Percentiles rank a stretch among this genome's conserved stretches.
Evolutionary conservation across 2,888 invertebrate genomes (phyloP).

Genomic region (Germaria angustata): DNA sequence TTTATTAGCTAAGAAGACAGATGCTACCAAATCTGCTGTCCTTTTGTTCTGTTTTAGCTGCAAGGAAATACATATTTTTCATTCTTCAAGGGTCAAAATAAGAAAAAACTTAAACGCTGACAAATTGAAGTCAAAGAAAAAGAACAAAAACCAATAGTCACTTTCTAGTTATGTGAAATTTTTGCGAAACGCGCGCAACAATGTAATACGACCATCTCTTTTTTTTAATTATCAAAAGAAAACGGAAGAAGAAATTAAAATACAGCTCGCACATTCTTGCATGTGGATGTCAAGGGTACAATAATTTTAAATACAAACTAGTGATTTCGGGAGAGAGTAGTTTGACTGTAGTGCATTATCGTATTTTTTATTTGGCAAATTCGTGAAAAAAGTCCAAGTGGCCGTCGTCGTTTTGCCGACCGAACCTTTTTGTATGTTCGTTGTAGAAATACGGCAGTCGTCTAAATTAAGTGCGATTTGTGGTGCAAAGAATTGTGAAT

Average conservation of each 20-base stretch:
- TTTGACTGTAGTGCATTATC: constrained; percentile 1
- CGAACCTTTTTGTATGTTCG: constrained; percentile 65
- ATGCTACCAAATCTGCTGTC: too few species aligned
- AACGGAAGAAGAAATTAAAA: constrained; percentile 34
- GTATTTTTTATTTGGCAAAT: constrained; percentile 24
- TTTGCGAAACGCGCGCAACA: constrained; percentile 58
- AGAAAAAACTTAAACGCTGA: background rate
- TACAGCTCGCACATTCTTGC: background rate
- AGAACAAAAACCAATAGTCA: constrained; percentile 52
- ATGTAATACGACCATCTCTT: constrained; percentile 1
- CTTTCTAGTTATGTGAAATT: constrained; percentile 30
- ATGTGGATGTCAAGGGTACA: constrained; percentile 20
- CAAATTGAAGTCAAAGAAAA: constrained; percentile 8
- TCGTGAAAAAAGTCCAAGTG: constrained; percentile 49
- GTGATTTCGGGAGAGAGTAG: constrained; percentile 3
- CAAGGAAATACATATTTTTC: too few species aligned
- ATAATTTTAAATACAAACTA: background rate
- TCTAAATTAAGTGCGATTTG: constrained; percentile 70
- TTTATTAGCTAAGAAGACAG: too few species aligned
- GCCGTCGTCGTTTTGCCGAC: constrained; percentile 67
- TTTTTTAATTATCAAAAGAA: constrained; percentile 2
- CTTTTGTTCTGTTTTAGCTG: too few species aligned
- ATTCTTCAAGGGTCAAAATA: too few species aligned
- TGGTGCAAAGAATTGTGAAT: constrained; percentile 69
- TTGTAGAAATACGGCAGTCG: constrained; percentile 63